These are phyloP conservation scores for Drosophila kuntzei DNA, from an alignment of 2,888 invertebrate genomes.

Conservation along the genomic window DNA sequence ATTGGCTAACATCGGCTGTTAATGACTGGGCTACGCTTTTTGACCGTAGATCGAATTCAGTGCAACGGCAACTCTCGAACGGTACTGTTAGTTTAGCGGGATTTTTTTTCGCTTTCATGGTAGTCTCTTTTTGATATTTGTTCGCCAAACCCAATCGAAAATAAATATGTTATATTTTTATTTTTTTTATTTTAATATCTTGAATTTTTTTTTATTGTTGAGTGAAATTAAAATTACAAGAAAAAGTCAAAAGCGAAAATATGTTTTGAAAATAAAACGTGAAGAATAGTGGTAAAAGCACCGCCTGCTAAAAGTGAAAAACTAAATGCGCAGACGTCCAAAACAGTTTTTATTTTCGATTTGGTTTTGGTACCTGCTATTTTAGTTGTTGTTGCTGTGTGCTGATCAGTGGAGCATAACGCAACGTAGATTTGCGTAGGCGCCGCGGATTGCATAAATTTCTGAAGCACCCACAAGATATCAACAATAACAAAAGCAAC, in stretches of 20 bases:
- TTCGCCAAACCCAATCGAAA: conserved; percentile 8
- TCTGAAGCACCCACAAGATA: conserved; percentile 27
- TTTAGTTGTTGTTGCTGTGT: conserved; percentile 25
- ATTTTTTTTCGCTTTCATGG: conserved; percentile 35
- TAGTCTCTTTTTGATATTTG: conserved; percentile 21
- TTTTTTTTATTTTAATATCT: conserved; percentile 25
- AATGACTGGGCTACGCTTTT: conserved; percentile 60
- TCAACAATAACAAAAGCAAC: conserved; percentile 8
- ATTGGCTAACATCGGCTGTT: conserved; percentile 43
- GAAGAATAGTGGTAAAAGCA: conserved; percentile 46
- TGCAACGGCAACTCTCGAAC: conserved; percentile 85
- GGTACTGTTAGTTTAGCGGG: conserved; percentile 84
- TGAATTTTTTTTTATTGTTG: conserved; percentile 37
- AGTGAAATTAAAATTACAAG: conserved; percentile 40
- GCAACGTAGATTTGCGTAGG: conserved; percentile 52
- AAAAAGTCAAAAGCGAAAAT: conserved; percentile 32
- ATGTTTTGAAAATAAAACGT: conserved; percentile 40
- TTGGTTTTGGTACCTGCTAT: conserved; percentile 35
- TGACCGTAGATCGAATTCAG: conserved; percentile 82
- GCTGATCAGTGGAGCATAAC: conserved; percentile 61
- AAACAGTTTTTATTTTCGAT: conserved; percentile 70
- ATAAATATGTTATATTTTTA: not conserved
- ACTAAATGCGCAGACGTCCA: conserved; percentile 73
- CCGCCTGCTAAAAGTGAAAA: conserved; percentile 71
- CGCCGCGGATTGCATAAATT: conserved; percentile 69